phyloP scores from a whole-genome alignment of 2,113 vertebrate species.

The Phylloscopus trochilus region DNA sequence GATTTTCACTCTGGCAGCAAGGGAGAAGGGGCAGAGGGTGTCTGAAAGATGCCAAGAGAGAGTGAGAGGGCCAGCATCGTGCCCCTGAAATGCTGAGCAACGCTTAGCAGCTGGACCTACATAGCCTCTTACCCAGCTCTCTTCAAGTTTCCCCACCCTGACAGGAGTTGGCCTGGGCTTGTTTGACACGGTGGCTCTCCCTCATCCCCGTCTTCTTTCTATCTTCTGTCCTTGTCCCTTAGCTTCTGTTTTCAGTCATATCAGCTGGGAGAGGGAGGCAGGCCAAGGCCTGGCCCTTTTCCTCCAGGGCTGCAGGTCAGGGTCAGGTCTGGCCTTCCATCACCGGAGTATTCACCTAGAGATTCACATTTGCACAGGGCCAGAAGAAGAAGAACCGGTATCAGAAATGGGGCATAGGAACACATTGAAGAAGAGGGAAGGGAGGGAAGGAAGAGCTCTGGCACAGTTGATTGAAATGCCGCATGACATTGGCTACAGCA shows the following conservation, averaged over 20 bases:
- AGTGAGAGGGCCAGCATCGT: not conserved
- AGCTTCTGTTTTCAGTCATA: not conserved
- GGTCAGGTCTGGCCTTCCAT: not conserved
- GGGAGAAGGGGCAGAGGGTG: not conserved
- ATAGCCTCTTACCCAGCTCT: not conserved
- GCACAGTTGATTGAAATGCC: not conserved
- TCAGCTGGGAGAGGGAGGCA: not conserved
- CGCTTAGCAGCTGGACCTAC: not conserved
- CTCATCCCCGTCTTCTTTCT: not conserved
- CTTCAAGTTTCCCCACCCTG: not conserved
- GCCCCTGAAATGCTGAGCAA: not conserved
- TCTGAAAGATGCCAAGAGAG: not conserved
- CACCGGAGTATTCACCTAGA: not conserved
- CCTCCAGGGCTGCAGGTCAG: not conserved
- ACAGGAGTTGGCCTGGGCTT: not conserved
- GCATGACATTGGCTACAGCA: constrained; percentile 6
- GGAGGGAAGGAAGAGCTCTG: not conserved
- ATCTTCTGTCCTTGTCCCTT: not conserved
- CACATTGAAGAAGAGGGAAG: not conserved
- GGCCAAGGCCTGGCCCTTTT: not conserved
- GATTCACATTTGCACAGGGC: not conserved
- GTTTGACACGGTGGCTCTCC: not conserved
- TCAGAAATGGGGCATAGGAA: not conserved
- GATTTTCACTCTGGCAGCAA: not conserved
- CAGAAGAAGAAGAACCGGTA: not conserved